Evolutionary conservation across 2,888 invertebrate genomes (phyloP).

Genomic region (Pseudococcus viburni): DNA sequence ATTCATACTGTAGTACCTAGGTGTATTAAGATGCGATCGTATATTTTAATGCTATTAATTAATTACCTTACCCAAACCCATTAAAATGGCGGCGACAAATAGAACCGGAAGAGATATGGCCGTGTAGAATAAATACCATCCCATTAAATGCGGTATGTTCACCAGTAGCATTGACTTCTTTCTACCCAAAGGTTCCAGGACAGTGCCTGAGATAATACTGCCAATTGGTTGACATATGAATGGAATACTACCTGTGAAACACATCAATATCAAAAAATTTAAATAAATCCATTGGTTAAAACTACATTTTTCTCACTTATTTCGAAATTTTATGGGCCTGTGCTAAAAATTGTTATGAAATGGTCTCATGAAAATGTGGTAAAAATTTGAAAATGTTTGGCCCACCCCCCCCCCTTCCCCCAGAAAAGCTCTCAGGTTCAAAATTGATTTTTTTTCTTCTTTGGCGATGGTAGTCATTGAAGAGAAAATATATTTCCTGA

Average conservation of each 20-base stretch:
- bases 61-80: conserved; percentile 73
- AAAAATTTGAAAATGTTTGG: too few species aligned
- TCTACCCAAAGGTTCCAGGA: conserved; percentile 75
- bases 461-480: too few species aligned
- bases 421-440: too few species aligned
- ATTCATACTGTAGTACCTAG: background rate
- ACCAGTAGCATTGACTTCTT: conserved; percentile 75
- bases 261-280: background rate
- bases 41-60: background rate
- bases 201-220: conserved; percentile 75
- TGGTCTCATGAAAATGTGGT: too few species aligned
- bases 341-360: background rate
- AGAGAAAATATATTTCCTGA: too few species aligned
- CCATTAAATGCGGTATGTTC: conserved; percentile 75
- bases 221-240: conserved; percentile 76
- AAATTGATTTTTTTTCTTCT: too few species aligned
- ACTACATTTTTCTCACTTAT: too few species aligned
- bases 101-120: conserved; percentile 73
- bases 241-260: conserved; percentile 74
- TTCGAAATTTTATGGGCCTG: background rate
- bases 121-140: conserved; percentile 76
- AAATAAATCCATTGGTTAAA: too few species aligned
- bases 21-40: background rate
- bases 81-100: conserved; percentile 74
- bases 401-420: too few species aligned